These are phyloP conservation scores for Electrophaes corylata DNA, from an alignment of 2,888 invertebrate species.

Conservation along the genomic window DNA sequence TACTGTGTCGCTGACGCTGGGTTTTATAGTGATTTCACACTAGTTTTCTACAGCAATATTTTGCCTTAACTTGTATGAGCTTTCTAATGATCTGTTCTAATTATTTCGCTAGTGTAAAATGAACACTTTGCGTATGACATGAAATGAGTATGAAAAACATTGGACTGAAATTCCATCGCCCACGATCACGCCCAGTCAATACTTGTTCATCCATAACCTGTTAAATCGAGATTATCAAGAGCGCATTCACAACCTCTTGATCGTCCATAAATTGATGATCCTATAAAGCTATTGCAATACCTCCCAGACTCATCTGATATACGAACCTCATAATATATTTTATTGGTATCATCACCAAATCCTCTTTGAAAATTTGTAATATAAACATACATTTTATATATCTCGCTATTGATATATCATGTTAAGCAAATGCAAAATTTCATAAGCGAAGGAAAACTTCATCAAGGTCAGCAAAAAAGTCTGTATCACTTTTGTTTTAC, in stretches of 20 bases:
- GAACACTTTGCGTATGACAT: background rate
- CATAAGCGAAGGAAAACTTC: no score
- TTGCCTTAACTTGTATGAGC: background rate
- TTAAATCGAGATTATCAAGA: constrained; percentile 16
- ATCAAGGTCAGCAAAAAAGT: no score
- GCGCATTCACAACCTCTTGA: constrained; percentile 30
- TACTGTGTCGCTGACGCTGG: background rate
- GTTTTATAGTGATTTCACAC: background rate
- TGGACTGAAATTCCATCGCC: background rate
- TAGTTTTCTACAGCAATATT: background rate
- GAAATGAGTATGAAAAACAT: background rate
- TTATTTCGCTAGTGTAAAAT: no score
- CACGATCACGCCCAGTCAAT: constrained; percentile 1
- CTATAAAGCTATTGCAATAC: constrained; percentile 33
- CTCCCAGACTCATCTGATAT: constrained; percentile 27
- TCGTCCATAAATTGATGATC: constrained; percentile 25
- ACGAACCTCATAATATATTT: constrained; percentile 31
- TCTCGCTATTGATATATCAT: no score
- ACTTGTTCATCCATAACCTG: constrained; percentile 8
- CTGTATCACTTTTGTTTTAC: no score
- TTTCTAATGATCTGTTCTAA: no score
- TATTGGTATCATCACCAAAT: constrained; percentile 17
- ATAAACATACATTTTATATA: no score
- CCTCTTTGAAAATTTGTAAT: no score
- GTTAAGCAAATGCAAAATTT: no score